Evolutionary conservation across 2,888 invertebrate species (phyloP).

Genomic region (Heliconius charithonia): DNA sequence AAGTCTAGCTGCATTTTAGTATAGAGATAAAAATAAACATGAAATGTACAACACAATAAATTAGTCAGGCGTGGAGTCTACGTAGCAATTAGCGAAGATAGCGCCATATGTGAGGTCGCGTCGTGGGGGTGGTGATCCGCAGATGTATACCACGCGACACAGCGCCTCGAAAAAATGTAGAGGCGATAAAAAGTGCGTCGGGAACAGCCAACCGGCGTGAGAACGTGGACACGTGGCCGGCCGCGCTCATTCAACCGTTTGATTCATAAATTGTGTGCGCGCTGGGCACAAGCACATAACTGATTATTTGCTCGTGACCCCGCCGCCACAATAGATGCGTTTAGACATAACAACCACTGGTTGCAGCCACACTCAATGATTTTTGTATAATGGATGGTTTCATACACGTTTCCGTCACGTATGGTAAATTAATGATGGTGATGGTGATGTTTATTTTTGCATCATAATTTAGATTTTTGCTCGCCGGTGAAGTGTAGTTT

Average conservation of each 20-base stretch:
- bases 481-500: too few species aligned
- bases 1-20: neutral
- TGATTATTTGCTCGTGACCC: slow-evolving; percentile 51
- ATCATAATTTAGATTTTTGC: neutral
- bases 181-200: slow-evolving; percentile 74
- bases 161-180: slow-evolving; percentile 56
- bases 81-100: slow-evolving; percentile 76
- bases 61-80: slow-evolving; percentile 57
- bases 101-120: slow-evolving; percentile 73
- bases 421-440: slow-evolving; percentile 7
- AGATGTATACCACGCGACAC: slow-evolving; percentile 70
- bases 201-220: slow-evolving; percentile 65
- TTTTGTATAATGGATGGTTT: slow-evolving; percentile 28
- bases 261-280: slow-evolving; percentile 77
- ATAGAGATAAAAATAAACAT: neutral
- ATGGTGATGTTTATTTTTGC: neutral
- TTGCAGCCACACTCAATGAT: slow-evolving; percentile 8
- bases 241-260: slow-evolving; percentile 80
- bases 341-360: slow-evolving; percentile 34
- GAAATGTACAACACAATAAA: slow-evolving; percentile 40
- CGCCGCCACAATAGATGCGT: slow-evolving; percentile 40
- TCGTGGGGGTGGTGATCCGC: slow-evolving; percentile 74
- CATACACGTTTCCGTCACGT: slow-evolving; percentile 18
- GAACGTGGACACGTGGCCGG: slow-evolving; percentile 78
- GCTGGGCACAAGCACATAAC: slow-evolving; percentile 55